Base-by-base conservation (phyloP, 2,797 vertebrate species). In the Brotogeris chrysoptera region DNA sequence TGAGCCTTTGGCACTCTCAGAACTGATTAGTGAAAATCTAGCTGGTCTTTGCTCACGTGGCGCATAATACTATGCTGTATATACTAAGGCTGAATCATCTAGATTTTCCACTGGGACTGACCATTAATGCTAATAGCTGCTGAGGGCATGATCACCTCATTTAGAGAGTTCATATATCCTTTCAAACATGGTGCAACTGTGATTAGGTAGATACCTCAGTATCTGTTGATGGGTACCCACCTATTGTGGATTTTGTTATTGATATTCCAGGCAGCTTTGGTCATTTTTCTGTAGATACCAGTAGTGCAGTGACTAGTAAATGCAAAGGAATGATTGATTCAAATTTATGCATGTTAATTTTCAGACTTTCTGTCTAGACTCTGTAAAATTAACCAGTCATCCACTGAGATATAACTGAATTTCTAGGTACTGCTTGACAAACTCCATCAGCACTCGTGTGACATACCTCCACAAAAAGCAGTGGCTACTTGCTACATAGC, bases 271-370 rank as follows among this genome's bases (percentile, higher is more conserved):
- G 57, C 92, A 94, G 68, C 59, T 71, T n/a, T 80, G 88, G 68
- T 97, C 90, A 84, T 92, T 96, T 97, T 97, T 91, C 88, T 49
- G 4, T 96, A 90, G 93, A 80, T 96, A 91, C 28, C 65, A 65
- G 90, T 95, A 96, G 90, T 95, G 77, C 73, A 93, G 68, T 77
- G 93, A 92, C 81, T 96, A 88, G 52, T 96, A 81, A 95, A 72
- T 87, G 65, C 93, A 80, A n/a, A 66, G 68, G 50, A 88, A 94
- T 93, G 93, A 98, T 96, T 93, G 92, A 95, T 96, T 97, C 92
- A 78, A 93, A 97, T 97, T 91, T 97, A 95, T 95, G 93, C 91
- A 34, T 95, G 88, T 90, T 97, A 92, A 95, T 97, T 95, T 90
- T 94, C 83, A 93, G 90, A 88, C 70, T 95, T 96, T 86, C 86